A percentile compares a stretch with the other conserved stretches of the same genome.
These are phyloP conservation scores for Hypotaenidia okinawae DNA, from an alignment of 2,797 vertebrate species.

Conservation along the genomic window DNA sequence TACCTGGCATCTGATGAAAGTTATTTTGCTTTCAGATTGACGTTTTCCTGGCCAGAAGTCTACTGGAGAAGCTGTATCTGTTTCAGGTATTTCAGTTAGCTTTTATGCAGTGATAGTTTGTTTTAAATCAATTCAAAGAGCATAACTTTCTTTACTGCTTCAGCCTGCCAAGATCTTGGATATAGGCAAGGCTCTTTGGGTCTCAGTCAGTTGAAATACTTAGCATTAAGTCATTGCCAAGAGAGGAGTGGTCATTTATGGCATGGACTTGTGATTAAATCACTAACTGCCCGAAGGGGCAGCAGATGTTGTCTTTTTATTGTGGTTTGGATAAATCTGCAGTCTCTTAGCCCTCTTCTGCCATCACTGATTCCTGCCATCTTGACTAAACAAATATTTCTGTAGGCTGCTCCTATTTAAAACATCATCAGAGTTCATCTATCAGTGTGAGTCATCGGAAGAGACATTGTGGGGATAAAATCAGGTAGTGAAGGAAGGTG, in stretches of 20 bases:
- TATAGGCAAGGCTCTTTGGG: not conserved
- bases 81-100: conserved; percentile 87
- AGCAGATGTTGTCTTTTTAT: not conserved
- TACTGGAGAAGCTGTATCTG: conserved; percentile 95
- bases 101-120: not conserved
- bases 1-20: not conserved
- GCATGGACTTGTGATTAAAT: not conserved
- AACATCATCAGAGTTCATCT: not conserved
- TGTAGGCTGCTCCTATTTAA: not conserved
- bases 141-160: not conserved
- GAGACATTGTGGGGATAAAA: not conserved
- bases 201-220: not conserved
- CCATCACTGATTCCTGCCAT: not conserved
- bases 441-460: not conserved
- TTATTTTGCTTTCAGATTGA: conserved; percentile 84
- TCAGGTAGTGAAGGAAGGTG: not conserved
- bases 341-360: not conserved
- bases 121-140: not conserved
- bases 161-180: not conserved
- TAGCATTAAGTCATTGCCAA: not conserved
- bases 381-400: not conserved
- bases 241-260: not conserved
- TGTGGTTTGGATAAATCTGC: not conserved
- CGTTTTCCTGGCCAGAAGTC: conserved; percentile 95
- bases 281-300: not conserved